Evolutionary conservation across 2,797 vertebrate genomes (phyloP).

Genomic region (Danio tinwini): DNA sequence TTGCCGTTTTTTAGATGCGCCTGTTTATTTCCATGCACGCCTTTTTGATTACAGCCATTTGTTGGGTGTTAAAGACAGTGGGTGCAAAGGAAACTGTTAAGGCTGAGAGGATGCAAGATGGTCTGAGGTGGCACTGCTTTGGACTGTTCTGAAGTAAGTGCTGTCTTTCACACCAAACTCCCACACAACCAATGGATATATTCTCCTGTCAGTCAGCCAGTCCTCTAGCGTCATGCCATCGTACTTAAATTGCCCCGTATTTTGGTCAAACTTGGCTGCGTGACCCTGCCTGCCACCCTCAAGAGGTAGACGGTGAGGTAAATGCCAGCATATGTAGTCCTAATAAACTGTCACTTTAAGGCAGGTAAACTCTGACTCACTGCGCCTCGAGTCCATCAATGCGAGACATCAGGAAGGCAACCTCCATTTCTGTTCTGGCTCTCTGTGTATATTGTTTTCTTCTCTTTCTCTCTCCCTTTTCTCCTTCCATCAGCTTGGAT

Average conservation of each 20-base stretch:
- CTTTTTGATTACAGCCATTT: slow-evolving; percentile 55
- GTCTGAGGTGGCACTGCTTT: neutral
- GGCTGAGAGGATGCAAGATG: slow-evolving; percentile 12
- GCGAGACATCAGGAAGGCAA: slow-evolving; percentile 18
- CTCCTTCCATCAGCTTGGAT: slow-evolving; percentile 58
- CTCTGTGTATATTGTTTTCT: neutral
- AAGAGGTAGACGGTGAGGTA: slow-evolving; percentile 29
- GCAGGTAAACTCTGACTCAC: slow-evolving; percentile 45
- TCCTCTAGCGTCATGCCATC: slow-evolving; percentile 11
- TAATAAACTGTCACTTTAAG: slow-evolving; percentile 56
- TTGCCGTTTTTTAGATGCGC: slow-evolving; percentile 45
- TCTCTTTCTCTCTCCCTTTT: slow-evolving; percentile 19
- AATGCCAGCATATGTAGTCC: slow-evolving; percentile 47
- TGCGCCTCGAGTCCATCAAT: slow-evolving; percentile 26
- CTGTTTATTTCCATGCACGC: slow-evolving; percentile 59
- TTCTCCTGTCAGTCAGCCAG: slow-evolving; percentile 30
- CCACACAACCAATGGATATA: slow-evolving; percentile 53
- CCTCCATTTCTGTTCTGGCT: slow-evolving; percentile 7
- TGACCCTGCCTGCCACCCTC: slow-evolving; percentile 25
- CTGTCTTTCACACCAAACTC: slow-evolving; percentile 28
- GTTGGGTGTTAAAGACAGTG: slow-evolving; percentile 51
- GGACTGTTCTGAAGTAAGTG: slow-evolving; percentile 38
- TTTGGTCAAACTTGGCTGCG: slow-evolving; percentile 36
- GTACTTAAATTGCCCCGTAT: neutral
- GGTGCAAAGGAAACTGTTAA: slow-evolving; percentile 42